phyloP scores from a whole-genome alignment of 2,888 invertebrate genomes.

The Agriopis leucophaearia region DNA sequence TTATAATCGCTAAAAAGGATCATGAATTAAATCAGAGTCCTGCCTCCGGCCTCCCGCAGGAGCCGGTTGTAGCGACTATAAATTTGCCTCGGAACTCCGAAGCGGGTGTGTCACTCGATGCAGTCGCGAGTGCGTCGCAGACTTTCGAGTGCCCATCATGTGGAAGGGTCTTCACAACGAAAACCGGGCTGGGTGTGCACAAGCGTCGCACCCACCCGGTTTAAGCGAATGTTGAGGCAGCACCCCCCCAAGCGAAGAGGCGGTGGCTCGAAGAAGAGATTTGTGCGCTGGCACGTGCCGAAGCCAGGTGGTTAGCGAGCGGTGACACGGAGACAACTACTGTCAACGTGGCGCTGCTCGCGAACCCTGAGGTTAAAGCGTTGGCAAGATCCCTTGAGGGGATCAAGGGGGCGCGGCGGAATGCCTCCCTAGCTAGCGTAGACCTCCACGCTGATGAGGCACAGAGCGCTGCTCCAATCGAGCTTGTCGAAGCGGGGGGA shows the following conservation, averaged over 20 bases:
- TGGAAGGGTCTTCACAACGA: too few species aligned
- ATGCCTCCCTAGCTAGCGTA: not conserved
- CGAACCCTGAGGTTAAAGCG: not conserved
- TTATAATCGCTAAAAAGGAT: too few species aligned
- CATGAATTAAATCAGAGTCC: too few species aligned
- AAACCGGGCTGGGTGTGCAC: not conserved
- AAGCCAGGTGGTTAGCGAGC: constrained; percentile 60
- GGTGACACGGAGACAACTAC: constrained; percentile 85
- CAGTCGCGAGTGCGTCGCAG: too few species aligned
- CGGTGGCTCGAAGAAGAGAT: constrained; percentile 12
- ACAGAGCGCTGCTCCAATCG: not conserved
- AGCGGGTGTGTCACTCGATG: too few species aligned
- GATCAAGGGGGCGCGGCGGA: not conserved
- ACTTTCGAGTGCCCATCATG: too few species aligned
- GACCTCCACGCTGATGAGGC: not conserved
- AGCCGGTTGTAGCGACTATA: too few species aligned
- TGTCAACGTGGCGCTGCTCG: constrained; percentile 65
- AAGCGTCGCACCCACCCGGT: constrained; percentile 66
- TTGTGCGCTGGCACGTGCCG: not conserved
- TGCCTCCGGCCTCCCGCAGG: too few species aligned
- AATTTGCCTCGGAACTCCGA: too few species aligned
- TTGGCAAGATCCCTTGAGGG: not conserved
- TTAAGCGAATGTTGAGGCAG: not conserved
- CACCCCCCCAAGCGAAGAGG: not conserved
- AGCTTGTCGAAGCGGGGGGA: not conserved